Evolutionary conservation across 2,797 vertebrate species (phyloP).

Genomic region (Ptychadena robeensis): DNA sequence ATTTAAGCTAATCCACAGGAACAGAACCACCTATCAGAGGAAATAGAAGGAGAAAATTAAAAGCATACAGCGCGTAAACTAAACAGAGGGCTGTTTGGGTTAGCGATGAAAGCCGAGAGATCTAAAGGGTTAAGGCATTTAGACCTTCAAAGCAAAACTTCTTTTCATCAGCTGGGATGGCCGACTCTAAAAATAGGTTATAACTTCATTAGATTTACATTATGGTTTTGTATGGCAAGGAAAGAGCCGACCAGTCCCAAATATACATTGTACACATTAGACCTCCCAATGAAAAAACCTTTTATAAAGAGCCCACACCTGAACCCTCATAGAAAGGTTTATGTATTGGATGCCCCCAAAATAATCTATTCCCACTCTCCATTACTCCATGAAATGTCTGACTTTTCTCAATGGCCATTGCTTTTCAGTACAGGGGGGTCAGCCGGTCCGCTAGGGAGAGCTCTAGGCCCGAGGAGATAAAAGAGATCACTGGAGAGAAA

Average conservation of each 20-base stretch:
- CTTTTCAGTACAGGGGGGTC: too few species aligned
- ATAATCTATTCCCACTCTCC: too few species aligned
- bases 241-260: background rate
- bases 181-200: background rate
- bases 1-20: conserved; percentile 51
- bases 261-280: background rate
- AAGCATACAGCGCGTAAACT: background rate
- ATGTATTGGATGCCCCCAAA: background rate
- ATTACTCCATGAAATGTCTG: background rate
- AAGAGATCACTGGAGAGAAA: too few species aligned
- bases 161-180: conserved; percentile 20
- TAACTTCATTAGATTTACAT: background rate
- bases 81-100: background rate
- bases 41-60: conserved; percentile 27
- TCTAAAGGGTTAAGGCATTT: conserved; percentile 9
- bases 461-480: too few species aligned
- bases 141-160: conserved; percentile 33
- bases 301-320: background rate
- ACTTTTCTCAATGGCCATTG: too few species aligned
- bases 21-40: conserved; percentile 25
- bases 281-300: background rate
- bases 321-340: background rate
- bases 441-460: too few species aligned
- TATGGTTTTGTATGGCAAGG: background rate
- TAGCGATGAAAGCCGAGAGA: conserved; percentile 7